These are phyloP conservation scores for Chrysopa pallens DNA, from an alignment of 1,140 invertebrate species.

Conservation along the genomic window DNA sequence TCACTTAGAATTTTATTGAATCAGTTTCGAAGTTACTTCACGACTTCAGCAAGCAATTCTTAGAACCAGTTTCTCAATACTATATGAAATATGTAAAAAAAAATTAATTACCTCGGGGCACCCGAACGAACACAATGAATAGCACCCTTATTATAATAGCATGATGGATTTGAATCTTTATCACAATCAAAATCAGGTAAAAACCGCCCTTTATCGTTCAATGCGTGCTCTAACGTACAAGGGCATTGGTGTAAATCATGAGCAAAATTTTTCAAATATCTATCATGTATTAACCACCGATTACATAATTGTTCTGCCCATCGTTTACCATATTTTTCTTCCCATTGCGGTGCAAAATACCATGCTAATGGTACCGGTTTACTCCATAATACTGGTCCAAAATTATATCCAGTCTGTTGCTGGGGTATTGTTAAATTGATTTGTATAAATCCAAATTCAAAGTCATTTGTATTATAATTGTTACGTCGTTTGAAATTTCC, in stretches of 20 bases:
- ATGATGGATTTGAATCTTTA: constrained; percentile 75
- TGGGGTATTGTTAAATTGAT: constrained; percentile 72
- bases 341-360: constrained; percentile 84
- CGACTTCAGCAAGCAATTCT: too few relatives aligned
- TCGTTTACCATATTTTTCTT: constrained; percentile 47
- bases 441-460: constrained; percentile 78
- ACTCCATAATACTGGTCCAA: constrained; percentile 75
- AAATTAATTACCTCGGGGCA: constrained; percentile 60
- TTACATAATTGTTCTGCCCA: constrained; percentile 72
- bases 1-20: too few relatives aligned
- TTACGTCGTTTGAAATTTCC: constrained; percentile 42
- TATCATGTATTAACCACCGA: constrained; percentile 73
- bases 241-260: constrained; percentile 75
- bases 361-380: constrained; percentile 77
- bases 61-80: too few relatives aligned
- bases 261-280: constrained; percentile 74
- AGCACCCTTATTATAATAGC: constrained; percentile 73
- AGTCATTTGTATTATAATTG: constrained; percentile 45
- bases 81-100: neutral
- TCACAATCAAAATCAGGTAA: constrained; percentile 84
- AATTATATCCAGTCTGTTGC: constrained; percentile 37
- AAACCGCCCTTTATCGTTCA: constrained; percentile 81
- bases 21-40: too few relatives aligned
- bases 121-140: constrained; percentile 85
- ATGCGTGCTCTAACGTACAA: constrained; percentile 76